These are phyloP conservation scores for Leptosomus discolor DNA, from an alignment of 2,113 vertebrate genomes.

Conservation along the genomic window DNA sequence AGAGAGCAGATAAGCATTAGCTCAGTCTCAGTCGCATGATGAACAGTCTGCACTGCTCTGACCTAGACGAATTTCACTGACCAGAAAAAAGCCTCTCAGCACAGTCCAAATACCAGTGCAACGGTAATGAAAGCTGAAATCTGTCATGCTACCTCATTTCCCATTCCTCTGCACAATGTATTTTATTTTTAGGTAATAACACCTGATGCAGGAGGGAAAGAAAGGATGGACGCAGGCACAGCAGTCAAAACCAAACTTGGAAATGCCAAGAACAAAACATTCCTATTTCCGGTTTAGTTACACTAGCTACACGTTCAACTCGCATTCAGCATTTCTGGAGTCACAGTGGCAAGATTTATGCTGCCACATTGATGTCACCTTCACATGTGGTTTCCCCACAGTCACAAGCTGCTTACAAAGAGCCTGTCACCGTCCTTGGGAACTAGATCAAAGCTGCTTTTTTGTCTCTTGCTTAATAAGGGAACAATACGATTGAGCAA, in stretches of 20 bases:
- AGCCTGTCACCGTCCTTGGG: background rate
- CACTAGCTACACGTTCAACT: background rate
- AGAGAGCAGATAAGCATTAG: background rate
- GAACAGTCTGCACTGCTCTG: background rate
- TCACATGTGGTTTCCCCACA: background rate
- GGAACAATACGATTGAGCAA: background rate
- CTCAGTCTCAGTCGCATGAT: background rate
- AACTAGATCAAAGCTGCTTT: background rate
- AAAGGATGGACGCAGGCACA: background rate
- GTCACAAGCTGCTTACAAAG: background rate
- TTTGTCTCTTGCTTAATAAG: background rate
- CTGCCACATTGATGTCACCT: background rate
- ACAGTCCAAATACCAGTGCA: rapidly evolving
- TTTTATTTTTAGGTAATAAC: background rate
- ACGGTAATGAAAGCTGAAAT: background rate
- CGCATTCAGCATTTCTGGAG: background rate
- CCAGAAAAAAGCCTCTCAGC: background rate
- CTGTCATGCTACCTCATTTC: rapidly evolving
- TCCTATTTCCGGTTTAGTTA: background rate
- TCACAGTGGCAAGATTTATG: background rate
- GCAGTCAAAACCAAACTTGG: background rate
- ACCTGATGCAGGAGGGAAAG: background rate
- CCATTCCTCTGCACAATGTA: background rate
- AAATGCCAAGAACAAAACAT: background rate
- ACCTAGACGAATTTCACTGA: background rate